A percentile compares a stretch with the other conserved stretches of the same genome.
Evolutionary conservation across 2,113 vertebrate genomes (phyloP).

Genomic region (Reinhardtius hippoglossoides): DNA sequence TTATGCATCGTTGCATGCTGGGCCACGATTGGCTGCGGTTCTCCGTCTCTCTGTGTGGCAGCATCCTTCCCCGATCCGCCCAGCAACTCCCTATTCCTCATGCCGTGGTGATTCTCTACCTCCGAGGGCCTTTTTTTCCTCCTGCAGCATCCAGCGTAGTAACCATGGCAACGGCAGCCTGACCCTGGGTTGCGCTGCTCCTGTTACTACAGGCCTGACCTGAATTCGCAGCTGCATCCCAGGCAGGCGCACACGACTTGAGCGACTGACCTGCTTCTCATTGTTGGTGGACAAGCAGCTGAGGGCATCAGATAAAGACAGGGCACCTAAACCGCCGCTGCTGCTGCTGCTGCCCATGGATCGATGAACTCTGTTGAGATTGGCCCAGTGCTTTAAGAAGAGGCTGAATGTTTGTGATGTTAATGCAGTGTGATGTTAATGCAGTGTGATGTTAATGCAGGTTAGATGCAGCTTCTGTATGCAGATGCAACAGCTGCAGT

Average conservation of each 20-base stretch:
- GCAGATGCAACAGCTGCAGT: background rate
- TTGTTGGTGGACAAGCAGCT: constrained; percentile 42
- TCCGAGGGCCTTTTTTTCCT: constrained; percentile 66
- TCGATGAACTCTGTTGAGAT: constrained; percentile 9
- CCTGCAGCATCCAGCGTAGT: constrained; percentile 81
- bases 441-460: background rate
- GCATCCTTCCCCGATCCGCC: constrained; percentile 76
- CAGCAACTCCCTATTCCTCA: constrained; percentile 81
- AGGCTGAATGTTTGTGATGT: background rate
- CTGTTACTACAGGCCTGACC: constrained; percentile 80
- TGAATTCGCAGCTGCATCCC: constrained; percentile 75
- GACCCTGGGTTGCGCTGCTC: constrained; percentile 72
- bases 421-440: background rate
- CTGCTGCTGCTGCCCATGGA: background rate
- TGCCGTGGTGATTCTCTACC: constrained; percentile 75
- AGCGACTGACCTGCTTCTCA: constrained; percentile 72
- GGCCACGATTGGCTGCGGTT: constrained; percentile 73
- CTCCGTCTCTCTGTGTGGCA: constrained; percentile 75
- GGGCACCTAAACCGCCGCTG: background rate
- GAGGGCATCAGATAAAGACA: background rate
- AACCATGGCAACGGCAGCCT: constrained; percentile 78
- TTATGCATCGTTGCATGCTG: constrained; percentile 64
- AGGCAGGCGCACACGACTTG: constrained; percentile 46
- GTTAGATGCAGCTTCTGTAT: background rate
- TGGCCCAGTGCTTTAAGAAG: background rate